A percentile compares a stretch with the other conserved stretches of the same genome.
These are phyloP conservation scores for Podarcis siculus DNA, from an alignment of 2,797 vertebrate genomes.

Conservation along the genomic window DNA sequence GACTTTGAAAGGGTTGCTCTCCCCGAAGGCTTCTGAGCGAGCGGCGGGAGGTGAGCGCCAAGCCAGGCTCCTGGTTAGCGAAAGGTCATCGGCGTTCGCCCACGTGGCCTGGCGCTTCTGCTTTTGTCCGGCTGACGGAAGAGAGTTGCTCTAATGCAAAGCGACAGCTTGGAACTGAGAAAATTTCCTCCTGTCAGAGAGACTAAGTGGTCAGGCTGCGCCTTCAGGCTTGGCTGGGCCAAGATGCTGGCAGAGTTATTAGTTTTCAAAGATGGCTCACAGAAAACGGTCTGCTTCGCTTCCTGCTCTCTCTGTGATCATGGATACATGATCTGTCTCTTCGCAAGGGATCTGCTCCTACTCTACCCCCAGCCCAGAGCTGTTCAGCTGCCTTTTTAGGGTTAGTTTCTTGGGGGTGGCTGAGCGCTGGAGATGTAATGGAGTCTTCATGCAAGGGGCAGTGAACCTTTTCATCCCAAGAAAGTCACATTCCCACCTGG, in stretches of 20 bases:
- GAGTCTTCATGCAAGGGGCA: not conserved
- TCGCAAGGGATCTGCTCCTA: no score
- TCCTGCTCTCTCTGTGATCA: not conserved
- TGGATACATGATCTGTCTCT: not conserved
- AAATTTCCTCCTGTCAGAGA: constrained; percentile 31
- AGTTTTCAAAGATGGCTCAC: not conserved
- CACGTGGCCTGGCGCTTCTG: not conserved
- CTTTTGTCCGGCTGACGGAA: accelerated
- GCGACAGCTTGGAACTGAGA: constrained; percentile 49
- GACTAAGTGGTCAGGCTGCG: not conserved
- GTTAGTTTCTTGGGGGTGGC: not conserved
- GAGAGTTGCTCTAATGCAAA: constrained; percentile 41
- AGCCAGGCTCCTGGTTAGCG: not conserved
- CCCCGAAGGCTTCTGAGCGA: no score
- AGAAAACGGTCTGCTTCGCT: not conserved
- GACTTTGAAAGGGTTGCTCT: not conserved
- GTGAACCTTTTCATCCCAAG: not conserved
- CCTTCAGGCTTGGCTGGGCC: constrained; percentile 24
- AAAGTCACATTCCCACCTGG: no score
- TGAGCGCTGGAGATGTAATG: not conserved
- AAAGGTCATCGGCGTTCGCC: not conserved
- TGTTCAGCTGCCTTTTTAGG: not conserved
- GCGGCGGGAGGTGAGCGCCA: not conserved
- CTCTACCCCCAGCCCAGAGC: not conserved
- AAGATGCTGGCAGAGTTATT: not conserved